phyloP scores from a whole-genome alignment of 1,140 invertebrate species.

The Apis laboriosa region DNA sequence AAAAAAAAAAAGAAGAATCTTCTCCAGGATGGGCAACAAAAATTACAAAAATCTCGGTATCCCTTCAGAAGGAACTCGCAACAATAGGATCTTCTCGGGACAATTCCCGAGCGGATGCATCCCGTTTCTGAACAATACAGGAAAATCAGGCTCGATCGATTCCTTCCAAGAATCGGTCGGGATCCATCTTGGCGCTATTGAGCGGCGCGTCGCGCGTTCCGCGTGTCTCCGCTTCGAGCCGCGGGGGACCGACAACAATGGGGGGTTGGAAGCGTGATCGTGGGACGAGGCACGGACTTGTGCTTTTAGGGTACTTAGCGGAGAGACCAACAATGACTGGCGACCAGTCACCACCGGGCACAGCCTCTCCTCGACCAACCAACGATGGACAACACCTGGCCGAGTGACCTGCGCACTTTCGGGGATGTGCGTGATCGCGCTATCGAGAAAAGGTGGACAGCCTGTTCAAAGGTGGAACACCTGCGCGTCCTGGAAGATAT shows the following conservation, averaged over 20 bases:
- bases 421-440: constrained; percentile 18
- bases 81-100: constrained; percentile 40
- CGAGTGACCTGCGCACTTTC: constrained; percentile 63
- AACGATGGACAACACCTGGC: constrained; percentile 66
- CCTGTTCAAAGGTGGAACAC: constrained; percentile 33
- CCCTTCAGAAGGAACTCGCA: neutral
- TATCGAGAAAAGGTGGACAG: neutral
- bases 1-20: neutral
- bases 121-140: constrained; percentile 23
- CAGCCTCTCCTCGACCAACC: constrained; percentile 59
- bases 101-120: constrained; percentile 22
- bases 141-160: constrained; percentile 42
- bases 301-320: constrained; percentile 61
- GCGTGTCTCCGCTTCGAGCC: neutral
- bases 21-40: neutral
- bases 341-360: constrained; percentile 63
- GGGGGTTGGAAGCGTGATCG: too few species aligned
- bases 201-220: neutral
- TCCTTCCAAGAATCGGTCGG: constrained; percentile 20
- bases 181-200: constrained; percentile 32
- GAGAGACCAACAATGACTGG: constrained; percentile 69
- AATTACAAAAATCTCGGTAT: constrained; percentile 20
- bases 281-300: constrained; percentile 1
- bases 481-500: constrained; percentile 48
- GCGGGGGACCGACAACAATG: constrained; percentile 20